Evolutionary conservation across 2,888 invertebrate genomes (phyloP), one percentile per base, ranked within the genome.

Genomic region (Anoncus sp.): DNA sequence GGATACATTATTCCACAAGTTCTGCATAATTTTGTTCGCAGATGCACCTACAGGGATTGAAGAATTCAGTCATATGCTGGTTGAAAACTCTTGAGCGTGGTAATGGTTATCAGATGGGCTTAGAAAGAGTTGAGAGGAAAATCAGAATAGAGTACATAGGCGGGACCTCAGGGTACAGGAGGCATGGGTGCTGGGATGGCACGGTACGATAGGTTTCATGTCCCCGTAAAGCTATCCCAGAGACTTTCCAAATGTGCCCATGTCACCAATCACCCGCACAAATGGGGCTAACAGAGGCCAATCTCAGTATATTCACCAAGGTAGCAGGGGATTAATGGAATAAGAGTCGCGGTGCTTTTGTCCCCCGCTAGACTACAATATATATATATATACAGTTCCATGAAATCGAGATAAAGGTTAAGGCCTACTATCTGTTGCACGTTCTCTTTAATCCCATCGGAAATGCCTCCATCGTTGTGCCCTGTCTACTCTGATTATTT

Each of bases 201-300:
- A 38, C 47, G 47, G 72, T 27, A 47, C 65, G 63, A 65, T 57
- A 22, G 47, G 63, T 72, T 72, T 63, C 57, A 72, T 18, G 72
- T 24, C 53, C 55, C n/a, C 57, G 63, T 65, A 65, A 65, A 65
- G 63, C 63, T 57, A 53, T 55, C 63, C 45, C 20, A 18, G 57
- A 35, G 24, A 49, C 55, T 72, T 35, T 16, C 47, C 63, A 57
- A 55, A 63, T 72, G 72, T 38, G 63, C 22, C 24, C 55, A 63
- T 63, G 72, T 57, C 57, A 38, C 47, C 38, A 45, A 47, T 47
- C 72, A 57, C 31, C 49, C 51, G 10, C 31, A n/a, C 51, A 47
- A 27, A 16, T 40, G 6, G 38, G 10, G 38, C 10, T 6, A 6
- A 16, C 31, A 63, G 35, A 57, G 47, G 27, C 16, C 6, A 22